These are phyloP conservation scores for Habropoda laboriosa DNA, from an alignment of 1,140 invertebrate species.

Conservation along the genomic window DNA sequence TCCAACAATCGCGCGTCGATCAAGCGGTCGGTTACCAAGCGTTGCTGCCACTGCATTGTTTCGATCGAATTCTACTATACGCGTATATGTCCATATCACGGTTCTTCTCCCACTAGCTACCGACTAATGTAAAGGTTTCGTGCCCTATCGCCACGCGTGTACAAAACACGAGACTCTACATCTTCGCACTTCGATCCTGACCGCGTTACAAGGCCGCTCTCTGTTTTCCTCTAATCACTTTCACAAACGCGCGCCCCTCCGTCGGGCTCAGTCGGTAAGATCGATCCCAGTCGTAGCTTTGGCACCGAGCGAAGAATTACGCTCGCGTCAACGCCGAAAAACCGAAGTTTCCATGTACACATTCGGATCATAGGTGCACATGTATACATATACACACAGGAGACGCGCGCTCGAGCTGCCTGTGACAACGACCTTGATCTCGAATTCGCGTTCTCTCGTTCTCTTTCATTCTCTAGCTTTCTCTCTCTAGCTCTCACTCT, in stretches of 20 bases:
- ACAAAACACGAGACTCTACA: not conserved
- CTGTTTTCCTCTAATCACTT: constrained; percentile 27
- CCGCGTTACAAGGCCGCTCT: constrained; percentile 26
- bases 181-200: constrained; percentile 39
- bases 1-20: constrained; percentile 37
- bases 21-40: constrained; percentile 31
- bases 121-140: no score
- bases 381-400: not conserved
- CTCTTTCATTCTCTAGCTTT: not conserved
- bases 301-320: not conserved
- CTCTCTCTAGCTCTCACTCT: not conserved
- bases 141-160: constrained; percentile 1
- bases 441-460: constrained; percentile 35
- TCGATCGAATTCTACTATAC: constrained; percentile 41
- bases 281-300: no score
- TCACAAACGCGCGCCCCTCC: not conserved
- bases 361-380: not conserved
- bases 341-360: not conserved
- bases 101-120: not conserved
- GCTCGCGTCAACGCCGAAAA: not conserved
- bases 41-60: constrained; percentile 26
- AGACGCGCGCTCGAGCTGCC: not conserved
- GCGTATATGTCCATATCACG: not conserved
- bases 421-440: constrained; percentile 59
- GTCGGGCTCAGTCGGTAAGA: not conserved